Evolutionary conservation across 2,888 invertebrate genomes (phyloP), one percentile per base, ranked within the genome.

Genomic region (Zele albiditarsus): DNA sequence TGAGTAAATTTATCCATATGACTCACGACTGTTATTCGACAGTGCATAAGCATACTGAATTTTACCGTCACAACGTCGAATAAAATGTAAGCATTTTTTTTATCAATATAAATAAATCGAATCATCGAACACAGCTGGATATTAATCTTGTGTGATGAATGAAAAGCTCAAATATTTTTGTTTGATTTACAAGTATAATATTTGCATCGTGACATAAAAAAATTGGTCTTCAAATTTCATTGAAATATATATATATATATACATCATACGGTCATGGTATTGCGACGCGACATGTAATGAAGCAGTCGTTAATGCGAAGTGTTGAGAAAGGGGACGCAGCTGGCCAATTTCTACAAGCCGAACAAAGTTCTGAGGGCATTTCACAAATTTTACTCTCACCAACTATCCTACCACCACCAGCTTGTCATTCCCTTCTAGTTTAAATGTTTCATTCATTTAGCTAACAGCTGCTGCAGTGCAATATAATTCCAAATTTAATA

Each of bases 311-410:
- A 49, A 31, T 23, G 28, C 20, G 31, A 69, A 57, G 53, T 53
- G 57, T 69, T 31, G 25, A 33, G 28, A 25, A 31, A n/a, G 70
- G 71, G 73, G 66, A 77, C 79, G 70, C 80, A 80, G 80, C 79
- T 80, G 80, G 80, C 77, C 76, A 80, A 80, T 80, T 80, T 78
- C 75, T 72, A 67, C 38, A 58, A 72, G 42, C 73, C 78, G 38
- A 63, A 65, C 74, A 73, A 76, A 77, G 57, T 79, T 79, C 69
- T 58, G 67, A 68, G 76, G 73, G 71, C 58, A 72, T 73, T 74
- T 74, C 57, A 65, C 73, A n/a, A 75, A 75, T 76, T 77, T 74
- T 73, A 75, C 58, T 20, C 28, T 12, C 20, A 57, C 28, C 31
- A 53, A 23, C 14, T 60, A 42, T 28, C 25, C 73, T 53, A 6